Percentiles rank a stretch among this genome's conserved stretches.
These are phyloP conservation scores for Desmophyllum pertusum DNA, from an alignment of 92 coral and sea anemone genomes.

Conservation along the genomic window DNA sequence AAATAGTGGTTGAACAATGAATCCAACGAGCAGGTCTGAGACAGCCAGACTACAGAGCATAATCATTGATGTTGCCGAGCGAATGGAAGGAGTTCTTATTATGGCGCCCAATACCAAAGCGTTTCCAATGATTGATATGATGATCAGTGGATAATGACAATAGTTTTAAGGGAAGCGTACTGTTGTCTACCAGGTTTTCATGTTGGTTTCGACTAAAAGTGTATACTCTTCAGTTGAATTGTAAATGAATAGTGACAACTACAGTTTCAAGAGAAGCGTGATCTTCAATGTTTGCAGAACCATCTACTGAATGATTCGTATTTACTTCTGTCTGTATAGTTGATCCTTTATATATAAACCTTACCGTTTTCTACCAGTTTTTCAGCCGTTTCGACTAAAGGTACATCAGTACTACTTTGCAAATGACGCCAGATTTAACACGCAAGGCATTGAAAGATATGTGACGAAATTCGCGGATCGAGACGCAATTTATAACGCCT, in stretches of 20 bases:
- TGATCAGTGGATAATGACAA: slow-evolving; percentile 10
- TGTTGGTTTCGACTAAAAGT: no score
- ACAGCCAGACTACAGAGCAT: slow-evolving; percentile 33
- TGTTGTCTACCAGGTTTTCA: no score
- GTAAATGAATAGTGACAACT: no score
- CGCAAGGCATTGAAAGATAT: no score
- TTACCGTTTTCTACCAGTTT: no score
- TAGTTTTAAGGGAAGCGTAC: not conserved
- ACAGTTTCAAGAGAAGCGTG: not conserved
- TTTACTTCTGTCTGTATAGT: not conserved
- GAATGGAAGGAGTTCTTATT: slow-evolving; percentile 11
- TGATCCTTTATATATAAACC: not conserved
- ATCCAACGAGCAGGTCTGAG: slow-evolving; percentile 33
- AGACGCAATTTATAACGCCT: no score
- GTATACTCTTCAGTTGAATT: no score
- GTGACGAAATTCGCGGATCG: no score
- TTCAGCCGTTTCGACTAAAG: no score
- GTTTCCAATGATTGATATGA: slow-evolving; percentile 11
- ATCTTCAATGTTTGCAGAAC: not conserved
- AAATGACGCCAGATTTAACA: no score
- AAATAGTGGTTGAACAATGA: slow-evolving; percentile 22
- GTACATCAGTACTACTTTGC: no score
- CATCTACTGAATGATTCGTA: slow-evolving; percentile 4
- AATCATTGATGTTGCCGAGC: not conserved
- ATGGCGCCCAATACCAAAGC: slow-evolving; percentile 12